Conservation (phyloP, 2,888 invertebrate species). For the Orthosia gracilis region DNA sequence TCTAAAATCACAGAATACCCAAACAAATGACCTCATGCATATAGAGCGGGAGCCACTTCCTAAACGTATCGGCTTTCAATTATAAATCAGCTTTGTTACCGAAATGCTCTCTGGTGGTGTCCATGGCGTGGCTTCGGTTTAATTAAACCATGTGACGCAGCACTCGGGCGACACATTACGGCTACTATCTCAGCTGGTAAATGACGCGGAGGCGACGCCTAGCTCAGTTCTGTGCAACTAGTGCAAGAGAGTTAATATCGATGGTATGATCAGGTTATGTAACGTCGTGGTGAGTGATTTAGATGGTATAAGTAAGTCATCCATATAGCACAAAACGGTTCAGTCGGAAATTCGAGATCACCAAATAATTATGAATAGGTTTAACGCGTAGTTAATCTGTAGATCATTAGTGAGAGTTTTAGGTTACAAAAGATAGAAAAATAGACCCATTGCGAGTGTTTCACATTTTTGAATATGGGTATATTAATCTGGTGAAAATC, state of each 20-base stretch:
- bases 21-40: constrained; percentile 62
- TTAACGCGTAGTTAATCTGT: neutral
- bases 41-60: constrained; percentile 57
- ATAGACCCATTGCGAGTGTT: neutral
- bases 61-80: constrained; percentile 66
- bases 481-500: neutral
- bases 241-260: constrained; percentile 27
- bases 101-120: constrained; percentile 54
- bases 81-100: constrained; percentile 65
- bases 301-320: neutral
- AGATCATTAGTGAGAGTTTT: neutral
- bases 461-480: neutral
- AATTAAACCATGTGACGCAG: constrained; percentile 68
- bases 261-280: neutral
- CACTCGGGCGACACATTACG: constrained; percentile 56
- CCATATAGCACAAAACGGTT: neutral
- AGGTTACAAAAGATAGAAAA: neutral
- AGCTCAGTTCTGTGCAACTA: constrained; percentile 36
- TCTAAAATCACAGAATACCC: constrained; percentile 47
- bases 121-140: constrained; percentile 61
- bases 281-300: neutral
- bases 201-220: constrained; percentile 56
- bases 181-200: constrained; percentile 65
- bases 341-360: neutral
- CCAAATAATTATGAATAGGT: neutral